These are phyloP conservation scores for Uloborus diversus DNA, from an alignment of 1,140 invertebrate species.

Conservation along the genomic window DNA sequence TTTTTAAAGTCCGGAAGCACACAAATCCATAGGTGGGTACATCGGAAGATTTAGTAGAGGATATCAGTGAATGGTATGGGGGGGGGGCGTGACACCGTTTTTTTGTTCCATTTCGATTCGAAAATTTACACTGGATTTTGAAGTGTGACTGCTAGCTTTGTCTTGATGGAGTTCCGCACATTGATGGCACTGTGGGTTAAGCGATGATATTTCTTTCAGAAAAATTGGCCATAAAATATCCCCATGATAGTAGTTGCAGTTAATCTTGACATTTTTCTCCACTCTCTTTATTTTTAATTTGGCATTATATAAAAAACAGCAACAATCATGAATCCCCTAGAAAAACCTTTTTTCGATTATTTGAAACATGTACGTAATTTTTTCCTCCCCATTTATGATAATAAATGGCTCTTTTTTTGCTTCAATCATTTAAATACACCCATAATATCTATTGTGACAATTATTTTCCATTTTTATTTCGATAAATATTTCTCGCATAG, in stretches of 20 bases:
- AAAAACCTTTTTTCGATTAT: conserved; percentile 1
- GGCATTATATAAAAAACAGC: neutral
- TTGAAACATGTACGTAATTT: neutral
- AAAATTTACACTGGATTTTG: conserved; percentile 3
- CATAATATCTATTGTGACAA: neutral
- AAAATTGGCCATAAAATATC: neutral
- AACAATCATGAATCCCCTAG: neutral
- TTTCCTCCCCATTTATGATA: neutral
- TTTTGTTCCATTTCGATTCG: neutral
- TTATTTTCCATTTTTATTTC: neutral
- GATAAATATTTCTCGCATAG: neutral
- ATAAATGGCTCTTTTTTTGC: conserved; percentile 3
- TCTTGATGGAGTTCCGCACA: neutral
- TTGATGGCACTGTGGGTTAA: neutral
- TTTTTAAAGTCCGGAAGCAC: neutral
- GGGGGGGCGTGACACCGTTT: neutral
- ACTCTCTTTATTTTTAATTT: conserved; percentile 1
- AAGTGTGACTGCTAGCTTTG: neutral
- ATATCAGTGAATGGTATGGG: too few relatives aligned
- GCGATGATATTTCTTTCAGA: conserved; percentile 4
- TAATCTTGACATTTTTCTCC: neutral
- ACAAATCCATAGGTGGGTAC: neutral
- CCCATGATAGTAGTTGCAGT: neutral
- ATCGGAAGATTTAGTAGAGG: neutral
- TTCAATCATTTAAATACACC: conserved; percentile 4